Percentiles rank a stretch among this genome's conserved stretches.
These are phyloP conservation scores for Urocolius indicus DNA, from an alignment of 2,113 vertebrate genomes.

Conservation along the genomic window DNA sequence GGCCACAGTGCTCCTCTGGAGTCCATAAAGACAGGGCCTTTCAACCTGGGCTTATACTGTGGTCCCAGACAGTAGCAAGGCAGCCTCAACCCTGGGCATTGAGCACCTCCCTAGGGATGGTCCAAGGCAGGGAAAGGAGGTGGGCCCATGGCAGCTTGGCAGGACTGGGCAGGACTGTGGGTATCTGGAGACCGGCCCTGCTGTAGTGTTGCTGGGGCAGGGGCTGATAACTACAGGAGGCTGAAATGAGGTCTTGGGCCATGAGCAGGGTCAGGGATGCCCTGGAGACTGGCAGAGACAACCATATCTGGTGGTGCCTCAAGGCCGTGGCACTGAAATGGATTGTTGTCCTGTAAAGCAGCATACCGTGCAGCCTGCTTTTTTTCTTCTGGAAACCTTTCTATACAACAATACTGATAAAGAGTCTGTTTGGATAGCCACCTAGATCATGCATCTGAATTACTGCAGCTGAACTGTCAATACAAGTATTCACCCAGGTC, in stretches of 20 bases:
- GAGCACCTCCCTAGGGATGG: neutral
- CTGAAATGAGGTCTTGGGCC: neutral
- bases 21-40: neutral
- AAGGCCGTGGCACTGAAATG: neutral
- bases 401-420: neutral
- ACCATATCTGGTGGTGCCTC: too few species aligned
- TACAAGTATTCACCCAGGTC: neutral
- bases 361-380: neutral
- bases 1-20: neutral
- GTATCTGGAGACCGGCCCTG: neutral
- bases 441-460: neutral
- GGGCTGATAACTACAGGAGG: fast-evolving
- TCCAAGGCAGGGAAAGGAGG: fast-evolving
- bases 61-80: neutral
- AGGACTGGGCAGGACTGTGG: neutral
- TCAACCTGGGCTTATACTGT: fast-evolving
- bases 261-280: fast-evolving
- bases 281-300: fast-evolving
- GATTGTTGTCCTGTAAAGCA: neutral
- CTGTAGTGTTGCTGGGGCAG: fast-evolving
- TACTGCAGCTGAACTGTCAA: neutral
- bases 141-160: fast-evolving
- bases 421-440: neutral
- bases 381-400: neutral
- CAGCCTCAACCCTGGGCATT: neutral